Evolutionary conservation across 1,140 invertebrate genomes (phyloP).

Genomic region (Rhyacophila brunnea): DNA sequence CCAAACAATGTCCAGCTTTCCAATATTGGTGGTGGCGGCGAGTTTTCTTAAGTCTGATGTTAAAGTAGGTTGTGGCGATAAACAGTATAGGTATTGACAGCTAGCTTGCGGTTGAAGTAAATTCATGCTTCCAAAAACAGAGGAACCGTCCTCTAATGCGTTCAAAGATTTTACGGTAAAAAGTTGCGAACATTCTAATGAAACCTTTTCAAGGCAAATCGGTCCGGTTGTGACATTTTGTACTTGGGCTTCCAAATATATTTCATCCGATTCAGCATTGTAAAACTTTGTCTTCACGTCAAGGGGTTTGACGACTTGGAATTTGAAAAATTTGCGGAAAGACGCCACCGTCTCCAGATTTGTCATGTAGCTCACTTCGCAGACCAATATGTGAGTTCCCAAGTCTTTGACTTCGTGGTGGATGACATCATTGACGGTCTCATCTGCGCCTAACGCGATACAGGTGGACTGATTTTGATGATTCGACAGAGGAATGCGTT

Average conservation of each 20-base stretch:
- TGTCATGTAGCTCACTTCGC: conserved; percentile 89
- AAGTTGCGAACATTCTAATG: conserved; percentile 84
- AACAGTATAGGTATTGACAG: conserved; percentile 92
- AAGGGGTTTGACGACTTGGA: conserved; percentile 95
- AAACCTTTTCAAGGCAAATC: conserved; percentile 89
- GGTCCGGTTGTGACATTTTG: conserved; percentile 89
- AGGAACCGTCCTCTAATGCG: conserved; percentile 60
- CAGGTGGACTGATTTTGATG: conserved; percentile 60
- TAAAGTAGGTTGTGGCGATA: conserved; percentile 73
- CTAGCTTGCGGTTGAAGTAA: conserved; percentile 74
- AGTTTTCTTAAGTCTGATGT: conserved; percentile 72
- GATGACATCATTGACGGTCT: conserved; percentile 92
- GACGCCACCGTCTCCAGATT: conserved; percentile 68
- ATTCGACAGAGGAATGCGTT: conserved; percentile 75
- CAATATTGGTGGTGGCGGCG: conserved; percentile 85
- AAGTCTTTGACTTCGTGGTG: conserved; percentile 98
- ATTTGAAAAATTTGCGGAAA: conserved; percentile 97
- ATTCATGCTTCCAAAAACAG: conserved; percentile 84
- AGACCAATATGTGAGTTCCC: conserved; percentile 95
- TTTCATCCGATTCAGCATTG: conserved; percentile 95
- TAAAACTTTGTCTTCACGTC: conserved; percentile 99
- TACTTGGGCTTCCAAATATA: conserved; percentile 95
- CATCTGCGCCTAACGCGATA: conserved; percentile 72
- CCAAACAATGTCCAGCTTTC: conserved; percentile 98
- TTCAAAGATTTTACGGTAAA: conserved; percentile 76